These are phyloP conservation scores for Sylvilagus floridanus DNA, from an alignment of 2,797 vertebrate species.

Conservation along the genomic window DNA sequence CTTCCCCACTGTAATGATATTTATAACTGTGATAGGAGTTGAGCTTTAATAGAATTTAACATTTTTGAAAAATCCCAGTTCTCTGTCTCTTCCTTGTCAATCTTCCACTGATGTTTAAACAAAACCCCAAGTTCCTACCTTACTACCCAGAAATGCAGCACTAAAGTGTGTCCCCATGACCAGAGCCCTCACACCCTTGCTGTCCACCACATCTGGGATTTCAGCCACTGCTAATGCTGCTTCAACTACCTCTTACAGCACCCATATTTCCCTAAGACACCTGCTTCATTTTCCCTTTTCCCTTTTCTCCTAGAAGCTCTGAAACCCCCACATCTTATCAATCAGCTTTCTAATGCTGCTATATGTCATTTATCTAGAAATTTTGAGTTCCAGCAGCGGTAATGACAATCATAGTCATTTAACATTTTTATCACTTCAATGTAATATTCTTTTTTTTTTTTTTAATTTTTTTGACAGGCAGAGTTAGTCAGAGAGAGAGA, in stretches of 20 bases:
- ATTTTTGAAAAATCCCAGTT: slow-evolving; percentile 58
- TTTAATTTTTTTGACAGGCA: too few relatives aligned
- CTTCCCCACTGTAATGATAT: background rate
- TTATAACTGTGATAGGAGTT: slow-evolving; percentile 41
- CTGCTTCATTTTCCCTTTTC: background rate
- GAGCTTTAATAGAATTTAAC: slow-evolving; percentile 54
- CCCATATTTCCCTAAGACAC: background rate
- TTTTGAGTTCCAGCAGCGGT: background rate
- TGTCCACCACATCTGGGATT: background rate
- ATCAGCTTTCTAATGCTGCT: background rate
- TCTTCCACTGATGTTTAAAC: background rate
- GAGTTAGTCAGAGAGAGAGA: too few relatives aligned
- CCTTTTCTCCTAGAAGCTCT: background rate
- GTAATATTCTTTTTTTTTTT: background rate
- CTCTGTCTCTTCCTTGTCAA: background rate
- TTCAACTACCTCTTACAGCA: background rate
- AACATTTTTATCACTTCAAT: slow-evolving; percentile 37
- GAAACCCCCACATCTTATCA: background rate
- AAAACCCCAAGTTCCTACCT: background rate
- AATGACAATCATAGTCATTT: background rate
- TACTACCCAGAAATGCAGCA: background rate
- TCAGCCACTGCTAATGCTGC: background rate
- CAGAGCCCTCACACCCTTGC: background rate
- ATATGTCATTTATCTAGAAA: background rate
- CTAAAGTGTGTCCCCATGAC: accelerated